phyloP scores from a whole-genome alignment of 2,113 vertebrate genomes.

The Meles meles region DNA sequence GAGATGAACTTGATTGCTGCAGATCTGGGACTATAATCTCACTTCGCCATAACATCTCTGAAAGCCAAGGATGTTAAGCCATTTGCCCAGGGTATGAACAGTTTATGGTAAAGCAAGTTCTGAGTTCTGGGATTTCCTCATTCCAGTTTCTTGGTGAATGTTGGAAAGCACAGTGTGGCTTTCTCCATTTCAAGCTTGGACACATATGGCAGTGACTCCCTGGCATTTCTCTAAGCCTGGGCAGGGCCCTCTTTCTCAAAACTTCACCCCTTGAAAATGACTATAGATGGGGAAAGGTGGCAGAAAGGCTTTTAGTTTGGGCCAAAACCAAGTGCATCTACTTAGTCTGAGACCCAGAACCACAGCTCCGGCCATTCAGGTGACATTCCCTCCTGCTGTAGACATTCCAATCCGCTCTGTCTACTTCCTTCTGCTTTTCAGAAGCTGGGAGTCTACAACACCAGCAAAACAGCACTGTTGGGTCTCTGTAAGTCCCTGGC shows the following conservation, averaged over 20 bases:
- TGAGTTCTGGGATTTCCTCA: neutral
- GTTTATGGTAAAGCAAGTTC: neutral
- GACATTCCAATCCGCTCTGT: neutral
- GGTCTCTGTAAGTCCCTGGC: slow-evolving; percentile 84
- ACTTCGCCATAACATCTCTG: neutral
- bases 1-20: neutral
- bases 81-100: neutral
- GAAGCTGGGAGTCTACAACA: slow-evolving; percentile 85
- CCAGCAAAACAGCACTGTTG: slow-evolving; percentile 88
- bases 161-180: neutral
- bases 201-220: neutral
- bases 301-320: neutral
- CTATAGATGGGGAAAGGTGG: neutral
- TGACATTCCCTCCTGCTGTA: neutral
- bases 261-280: neutral
- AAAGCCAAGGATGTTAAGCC: neutral
- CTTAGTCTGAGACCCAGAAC: neutral
- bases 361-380: neutral
- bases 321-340: neutral
- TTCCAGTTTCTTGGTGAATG: neutral
- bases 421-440: slow-evolving; percentile 43
- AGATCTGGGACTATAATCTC: neutral
- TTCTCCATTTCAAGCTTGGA: neutral
- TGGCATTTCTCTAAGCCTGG: neutral
- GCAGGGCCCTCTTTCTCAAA: neutral